Conservation (phyloP, 2,797 vertebrate genomes). For the Stomatorhinus walkeri region DNA sequence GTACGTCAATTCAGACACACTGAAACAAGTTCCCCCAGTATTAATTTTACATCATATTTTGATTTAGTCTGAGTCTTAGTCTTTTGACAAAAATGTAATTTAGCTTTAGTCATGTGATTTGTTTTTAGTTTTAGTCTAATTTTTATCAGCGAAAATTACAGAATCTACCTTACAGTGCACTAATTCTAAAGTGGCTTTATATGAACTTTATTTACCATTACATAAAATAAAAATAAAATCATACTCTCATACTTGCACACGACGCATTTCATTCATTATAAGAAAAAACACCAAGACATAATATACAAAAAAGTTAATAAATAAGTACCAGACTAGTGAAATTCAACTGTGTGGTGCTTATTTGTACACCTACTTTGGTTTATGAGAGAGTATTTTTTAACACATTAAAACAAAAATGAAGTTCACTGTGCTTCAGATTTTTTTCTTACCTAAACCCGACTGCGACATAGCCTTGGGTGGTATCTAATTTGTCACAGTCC, state of each 20-base stretch:
- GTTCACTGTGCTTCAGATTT: not conserved
- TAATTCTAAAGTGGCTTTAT: not conserved
- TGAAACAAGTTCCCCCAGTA: not conserved
- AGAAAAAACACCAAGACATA: no score
- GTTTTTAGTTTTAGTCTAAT: not conserved
- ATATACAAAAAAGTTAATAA: no score
- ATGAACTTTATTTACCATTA: not conserved
- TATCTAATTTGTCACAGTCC: not conserved
- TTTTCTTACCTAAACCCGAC: not conserved
- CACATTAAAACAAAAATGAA: not conserved
- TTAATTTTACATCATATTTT: not conserved
- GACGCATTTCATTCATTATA: no score
- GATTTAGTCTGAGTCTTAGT: not conserved
- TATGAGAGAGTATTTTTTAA: not conserved
- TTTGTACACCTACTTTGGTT: not conserved
- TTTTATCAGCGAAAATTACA: not conserved
- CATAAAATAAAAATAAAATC: not conserved
- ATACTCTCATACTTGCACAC: not conserved
- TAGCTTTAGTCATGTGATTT: not conserved
- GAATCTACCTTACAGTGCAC: not conserved
- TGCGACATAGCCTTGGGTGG: not conserved
- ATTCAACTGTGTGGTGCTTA: not conserved
- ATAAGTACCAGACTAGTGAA: not conserved
- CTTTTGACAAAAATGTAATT: not conserved
- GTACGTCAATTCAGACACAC: not conserved